These are phyloP conservation scores for Dicranocentrus wangi DNA, from an alignment of 2,888 invertebrate genomes.

Conservation along the genomic window DNA sequence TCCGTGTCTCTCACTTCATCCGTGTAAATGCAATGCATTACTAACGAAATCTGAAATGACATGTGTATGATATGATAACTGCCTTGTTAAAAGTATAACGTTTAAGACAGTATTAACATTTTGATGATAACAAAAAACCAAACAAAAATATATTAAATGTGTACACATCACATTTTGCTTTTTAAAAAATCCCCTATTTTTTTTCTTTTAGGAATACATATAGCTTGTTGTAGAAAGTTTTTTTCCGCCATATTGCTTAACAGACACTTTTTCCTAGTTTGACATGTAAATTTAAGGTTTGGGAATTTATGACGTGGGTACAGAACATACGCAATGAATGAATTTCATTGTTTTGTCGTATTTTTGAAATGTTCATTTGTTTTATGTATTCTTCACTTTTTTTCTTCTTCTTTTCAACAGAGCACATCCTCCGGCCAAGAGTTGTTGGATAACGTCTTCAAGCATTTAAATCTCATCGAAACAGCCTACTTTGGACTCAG, in stretches of 20 bases:
- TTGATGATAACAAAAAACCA: neutral
- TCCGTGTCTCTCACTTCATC: neutral
- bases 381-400: slow-evolving; percentile 58
- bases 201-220: neutral
- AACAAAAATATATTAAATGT: neutral
- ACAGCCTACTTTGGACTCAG: slow-evolving; percentile 97
- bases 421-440: slow-evolving; percentile 92
- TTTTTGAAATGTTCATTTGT: slow-evolving; percentile 38
- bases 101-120: slow-evolving; percentile 3
- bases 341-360: slow-evolving; percentile 25
- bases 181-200: neutral
- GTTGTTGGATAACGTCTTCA: slow-evolving; percentile 91
- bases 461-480: slow-evolving; percentile 93
- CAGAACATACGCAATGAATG: neutral
- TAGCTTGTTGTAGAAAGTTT: slow-evolving; percentile 31
- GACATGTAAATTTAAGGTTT: neutral
- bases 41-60: neutral
- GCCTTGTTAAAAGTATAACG: slow-evolving; percentile 27
- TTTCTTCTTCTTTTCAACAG: slow-evolving; percentile 79
- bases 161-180: neutral
- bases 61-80: slow-evolving; percentile 8
- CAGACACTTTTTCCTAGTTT: slow-evolving; percentile 1
- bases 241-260: neutral
- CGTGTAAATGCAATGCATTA: no score
- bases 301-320: slow-evolving; percentile 25